Evolutionary conservation across 2,113 vertebrate species (phyloP).

Genomic region (Aspiorhynchus laticeps): DNA sequence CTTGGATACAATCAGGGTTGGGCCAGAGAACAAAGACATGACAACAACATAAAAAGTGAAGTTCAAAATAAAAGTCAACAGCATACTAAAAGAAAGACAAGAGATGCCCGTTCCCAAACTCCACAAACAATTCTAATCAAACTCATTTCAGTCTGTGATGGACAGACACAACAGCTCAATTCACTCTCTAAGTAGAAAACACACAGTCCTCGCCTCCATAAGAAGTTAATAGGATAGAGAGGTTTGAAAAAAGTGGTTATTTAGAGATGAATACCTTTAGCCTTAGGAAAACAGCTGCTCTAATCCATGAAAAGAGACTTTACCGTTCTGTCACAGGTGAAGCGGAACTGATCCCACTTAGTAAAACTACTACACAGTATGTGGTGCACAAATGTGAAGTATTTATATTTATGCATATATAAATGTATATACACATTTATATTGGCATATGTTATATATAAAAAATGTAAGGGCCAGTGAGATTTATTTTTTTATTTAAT

Average conservation of each 20-base stretch:
- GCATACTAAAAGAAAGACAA: neutral
- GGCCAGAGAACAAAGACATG: conserved; percentile 30
- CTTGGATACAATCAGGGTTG: conserved; percentile 19
- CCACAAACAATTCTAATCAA: neutral
- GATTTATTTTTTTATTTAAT: too few species aligned
- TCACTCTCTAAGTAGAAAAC: neutral
- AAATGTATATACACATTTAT: neutral
- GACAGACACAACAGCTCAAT: neutral
- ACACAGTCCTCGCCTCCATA: neutral
- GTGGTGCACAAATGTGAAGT: neutral
- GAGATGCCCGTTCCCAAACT: neutral
- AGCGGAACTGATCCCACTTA: conserved; percentile 12
- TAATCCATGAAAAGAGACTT: conserved; percentile 19
- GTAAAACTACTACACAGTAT: neutral
- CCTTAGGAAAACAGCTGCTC: conserved; percentile 31
- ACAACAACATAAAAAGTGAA: neutral
- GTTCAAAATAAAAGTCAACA: conserved; percentile 11
- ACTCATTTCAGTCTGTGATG: neutral
- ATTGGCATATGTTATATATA: neutral
- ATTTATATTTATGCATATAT: neutral
- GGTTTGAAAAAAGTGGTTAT: neutral
- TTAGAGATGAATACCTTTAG: conserved; percentile 21
- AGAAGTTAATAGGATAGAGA: conserved; percentile 11
- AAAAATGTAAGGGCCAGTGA: neutral
- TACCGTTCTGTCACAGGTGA: neutral